Evolutionary conservation across 1,140 invertebrate species (phyloP).

Genomic region (Zeugodacus cucurbitae): DNA sequence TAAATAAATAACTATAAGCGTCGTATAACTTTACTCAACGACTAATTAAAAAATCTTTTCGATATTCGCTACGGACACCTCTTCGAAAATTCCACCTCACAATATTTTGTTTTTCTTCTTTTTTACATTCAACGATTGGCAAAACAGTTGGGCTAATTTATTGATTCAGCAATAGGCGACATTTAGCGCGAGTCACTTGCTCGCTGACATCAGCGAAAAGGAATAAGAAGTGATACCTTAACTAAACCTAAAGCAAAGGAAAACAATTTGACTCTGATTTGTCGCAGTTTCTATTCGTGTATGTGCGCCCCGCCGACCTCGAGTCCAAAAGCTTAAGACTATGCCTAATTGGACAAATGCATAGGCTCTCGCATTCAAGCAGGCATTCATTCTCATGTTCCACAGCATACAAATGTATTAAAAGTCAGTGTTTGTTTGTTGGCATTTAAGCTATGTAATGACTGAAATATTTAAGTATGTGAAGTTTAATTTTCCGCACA

Average conservation of each 20-base stretch:
- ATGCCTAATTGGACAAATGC: background rate
- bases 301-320: background rate
- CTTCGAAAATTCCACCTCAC: background rate
- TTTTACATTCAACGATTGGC: background rate
- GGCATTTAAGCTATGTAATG: background rate
- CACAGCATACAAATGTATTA: too few relatives aligned
- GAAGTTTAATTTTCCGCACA: background rate
- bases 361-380: background rate
- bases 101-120: background rate
- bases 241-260: slow-evolving; percentile 36
- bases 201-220: background rate
- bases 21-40: slow-evolving; percentile 41
- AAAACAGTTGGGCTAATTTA: background rate
- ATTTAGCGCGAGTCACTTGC: background rate
- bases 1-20: background rate
- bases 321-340: background rate
- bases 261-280: slow-evolving; percentile 65
- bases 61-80: slow-evolving; percentile 52
- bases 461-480: background rate
- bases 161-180: background rate
- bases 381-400: too few relatives aligned
- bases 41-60: slow-evolving; percentile 64
- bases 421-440: background rate
- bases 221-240: background rate
- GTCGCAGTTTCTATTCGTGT: slow-evolving; percentile 46